Base-by-base conservation (phyloP, 2,888 invertebrate species). In the Silvanus unidentatus region DNA sequence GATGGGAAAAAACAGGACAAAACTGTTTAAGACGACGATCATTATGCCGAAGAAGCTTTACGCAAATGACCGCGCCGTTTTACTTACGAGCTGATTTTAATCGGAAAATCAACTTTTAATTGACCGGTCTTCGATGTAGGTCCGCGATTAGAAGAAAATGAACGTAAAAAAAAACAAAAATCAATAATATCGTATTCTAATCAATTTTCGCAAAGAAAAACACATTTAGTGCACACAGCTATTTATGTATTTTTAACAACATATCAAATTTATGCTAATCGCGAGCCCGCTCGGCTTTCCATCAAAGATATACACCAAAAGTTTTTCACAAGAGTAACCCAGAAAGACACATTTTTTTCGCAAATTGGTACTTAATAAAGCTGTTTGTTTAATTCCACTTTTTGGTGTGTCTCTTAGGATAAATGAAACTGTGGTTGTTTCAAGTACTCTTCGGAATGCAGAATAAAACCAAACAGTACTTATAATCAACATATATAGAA, bases 231-330 rank as follows among this genome's bases (percentile, higher is more conserved):
- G 57, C 55, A 58, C n/a, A n/a, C 52, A 50, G 47, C 49, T 45
- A 32, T 32, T 49, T 49, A 53, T 60, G 60, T 57, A 61, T 62
- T 63, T 58, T 45, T 43, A 53, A 52, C 64, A 63, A 71, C 69
- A 70, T 70, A 70, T 70, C 69, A 66, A 60, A 56, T 22, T n/a
- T 8, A 37, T 62, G 66, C 71, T 67, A 66, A 63, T 64, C 67
- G 63, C 63, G 64, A 62, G 66, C 63, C 64, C 59, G 57, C 63
- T 64, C 54, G 55, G 54, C 55, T 50, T 43, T 45, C 16, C 37
- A 13, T 16, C 15, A 37, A 49, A 50, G 55, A 59, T 49, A 56
- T 59, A 58, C 57, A 47, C 57, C 59, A 58, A 56, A 60, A 60
- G 53, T 48, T 49, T n/a, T n/a, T n/a, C n/a, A n/a, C n/a, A n/a